A percentile compares a stretch with the other conserved stretches of the same genome.
Conservation (phyloP, 1,140 invertebrate species). For the Anastatus disparis region DNA sequence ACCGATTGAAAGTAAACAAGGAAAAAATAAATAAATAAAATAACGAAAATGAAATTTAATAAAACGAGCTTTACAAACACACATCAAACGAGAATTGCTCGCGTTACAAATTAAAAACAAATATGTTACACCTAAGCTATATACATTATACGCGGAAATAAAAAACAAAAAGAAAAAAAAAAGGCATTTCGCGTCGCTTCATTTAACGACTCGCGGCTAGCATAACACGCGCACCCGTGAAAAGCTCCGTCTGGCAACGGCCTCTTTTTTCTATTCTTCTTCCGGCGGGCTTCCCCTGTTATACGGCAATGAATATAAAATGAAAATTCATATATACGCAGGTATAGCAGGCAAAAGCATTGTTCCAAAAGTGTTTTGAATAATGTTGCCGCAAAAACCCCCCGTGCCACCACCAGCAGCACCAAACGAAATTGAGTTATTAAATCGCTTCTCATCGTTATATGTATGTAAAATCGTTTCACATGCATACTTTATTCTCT, state of each 20-base stretch:
- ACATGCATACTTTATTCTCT: conserved; percentile 10
- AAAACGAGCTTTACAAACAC: neutral
- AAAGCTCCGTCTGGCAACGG: neutral
- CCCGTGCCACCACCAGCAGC: too few relatives aligned
- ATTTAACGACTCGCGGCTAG: neutral
- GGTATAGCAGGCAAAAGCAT: neutral
- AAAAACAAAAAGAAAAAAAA: conserved; percentile 1
- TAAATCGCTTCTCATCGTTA: too few relatives aligned
- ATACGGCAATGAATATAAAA: conserved; percentile 8
- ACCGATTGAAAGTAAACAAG: neutral
- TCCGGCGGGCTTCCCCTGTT: too few relatives aligned
- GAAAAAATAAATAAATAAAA: neutral
- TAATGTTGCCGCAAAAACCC: conserved; percentile 5
- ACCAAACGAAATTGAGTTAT: conserved; percentile 20
- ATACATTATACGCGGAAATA: too few relatives aligned
- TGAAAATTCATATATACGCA: conserved; percentile 27
- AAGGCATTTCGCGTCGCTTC: neutral
- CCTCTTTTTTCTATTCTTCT: neutral
- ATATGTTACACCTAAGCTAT: too few relatives aligned
- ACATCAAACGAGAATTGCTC: neutral
- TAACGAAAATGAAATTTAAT: too few relatives aligned
- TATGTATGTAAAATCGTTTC: neutral
- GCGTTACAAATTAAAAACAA: conserved; percentile 32
- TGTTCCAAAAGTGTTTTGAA: conserved; percentile 33
- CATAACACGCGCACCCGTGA: neutral